These are phyloP conservation scores for Cataglyphis rosenhaueri DNA, from an alignment of 2,888 invertebrate genomes.

Conservation along the genomic window DNA sequence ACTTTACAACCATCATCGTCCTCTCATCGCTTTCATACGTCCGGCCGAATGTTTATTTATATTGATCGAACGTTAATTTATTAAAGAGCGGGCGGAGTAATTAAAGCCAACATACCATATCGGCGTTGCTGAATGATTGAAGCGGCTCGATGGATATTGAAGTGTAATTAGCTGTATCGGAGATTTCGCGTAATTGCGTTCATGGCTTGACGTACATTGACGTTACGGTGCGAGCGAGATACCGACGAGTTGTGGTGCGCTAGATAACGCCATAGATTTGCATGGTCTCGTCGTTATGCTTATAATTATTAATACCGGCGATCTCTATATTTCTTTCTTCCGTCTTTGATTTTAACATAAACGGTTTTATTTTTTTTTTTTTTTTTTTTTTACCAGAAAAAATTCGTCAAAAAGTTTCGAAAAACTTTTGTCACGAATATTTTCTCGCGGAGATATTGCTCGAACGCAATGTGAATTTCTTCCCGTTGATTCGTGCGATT, in stretches of 20 bases:
- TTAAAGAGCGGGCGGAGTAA: constrained; percentile 65
- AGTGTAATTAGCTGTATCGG: constrained; percentile 73
- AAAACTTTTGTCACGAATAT: too few species aligned
- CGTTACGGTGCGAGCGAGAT: constrained; percentile 36
- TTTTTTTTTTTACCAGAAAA: neutral
- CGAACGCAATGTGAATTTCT: neutral
- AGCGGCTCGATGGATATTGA: constrained; percentile 68
- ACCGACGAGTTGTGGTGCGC: neutral
- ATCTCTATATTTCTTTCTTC: neutral
- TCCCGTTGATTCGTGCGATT: constrained; percentile 13
- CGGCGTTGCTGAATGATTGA: constrained; percentile 66
- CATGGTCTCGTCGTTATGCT: neutral
- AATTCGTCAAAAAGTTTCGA: neutral
- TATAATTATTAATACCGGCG: constrained; percentile 38
- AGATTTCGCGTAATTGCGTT: constrained; percentile 72
- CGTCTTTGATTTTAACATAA: neutral
- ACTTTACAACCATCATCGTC: constrained; percentile 13
- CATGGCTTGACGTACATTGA: constrained; percentile 61
- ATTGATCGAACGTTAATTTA: constrained; percentile 65
- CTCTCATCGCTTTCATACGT: constrained; percentile 9
- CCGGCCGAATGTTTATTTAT: constrained; percentile 42
- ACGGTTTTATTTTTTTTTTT: neutral
- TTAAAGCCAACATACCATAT: constrained; percentile 69
- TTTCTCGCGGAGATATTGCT: neutral
- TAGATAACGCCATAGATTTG: constrained; percentile 16